Percentiles rank a stretch among this genome's conserved stretches.
phyloP scores from a whole-genome alignment of 2,888 invertebrate species.

The Micoletzkya japonica region DNA sequence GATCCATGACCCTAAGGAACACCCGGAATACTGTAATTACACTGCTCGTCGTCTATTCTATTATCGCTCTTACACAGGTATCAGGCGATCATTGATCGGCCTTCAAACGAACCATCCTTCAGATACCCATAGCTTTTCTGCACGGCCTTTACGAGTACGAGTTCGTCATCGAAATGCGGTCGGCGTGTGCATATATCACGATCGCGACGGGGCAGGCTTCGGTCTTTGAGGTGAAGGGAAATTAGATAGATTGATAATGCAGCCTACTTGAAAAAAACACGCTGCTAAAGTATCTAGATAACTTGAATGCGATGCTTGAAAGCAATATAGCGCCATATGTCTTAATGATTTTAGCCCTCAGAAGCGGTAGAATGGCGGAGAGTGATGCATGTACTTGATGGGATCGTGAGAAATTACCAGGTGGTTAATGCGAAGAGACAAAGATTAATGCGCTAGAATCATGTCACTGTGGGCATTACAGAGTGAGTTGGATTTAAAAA shows the following conservation, averaged over 20 bases:
- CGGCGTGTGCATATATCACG: constrained; percentile 55
- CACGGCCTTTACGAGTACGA: constrained; percentile 52
- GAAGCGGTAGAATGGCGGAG: background rate
- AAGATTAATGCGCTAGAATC: background rate
- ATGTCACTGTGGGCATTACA: background rate
- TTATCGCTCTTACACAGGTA: constrained; percentile 56
- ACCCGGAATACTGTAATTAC: constrained; percentile 54
- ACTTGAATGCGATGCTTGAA: no score
- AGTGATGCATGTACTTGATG: no score
- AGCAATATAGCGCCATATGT: no score
- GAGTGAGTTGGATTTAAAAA: background rate
- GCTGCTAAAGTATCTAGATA: no score
- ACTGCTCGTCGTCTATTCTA: constrained; percentile 45
- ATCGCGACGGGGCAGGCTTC: constrained; percentile 53
- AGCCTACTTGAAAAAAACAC: no score
- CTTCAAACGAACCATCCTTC: background rate
- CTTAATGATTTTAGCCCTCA: background rate
- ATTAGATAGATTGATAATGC: no score
- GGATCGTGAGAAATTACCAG: no score
- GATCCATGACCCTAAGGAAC: constrained; percentile 37
- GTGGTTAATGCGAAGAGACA: no score
- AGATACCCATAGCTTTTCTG: constrained; percentile 48
- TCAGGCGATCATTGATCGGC: background rate
- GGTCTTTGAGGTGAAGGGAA: constrained; percentile 37
- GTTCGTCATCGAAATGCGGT: constrained; percentile 55